phyloP scores from a whole-genome alignment of 2,888 invertebrate genomes.

The Drosophila nr. medialis region DNA sequence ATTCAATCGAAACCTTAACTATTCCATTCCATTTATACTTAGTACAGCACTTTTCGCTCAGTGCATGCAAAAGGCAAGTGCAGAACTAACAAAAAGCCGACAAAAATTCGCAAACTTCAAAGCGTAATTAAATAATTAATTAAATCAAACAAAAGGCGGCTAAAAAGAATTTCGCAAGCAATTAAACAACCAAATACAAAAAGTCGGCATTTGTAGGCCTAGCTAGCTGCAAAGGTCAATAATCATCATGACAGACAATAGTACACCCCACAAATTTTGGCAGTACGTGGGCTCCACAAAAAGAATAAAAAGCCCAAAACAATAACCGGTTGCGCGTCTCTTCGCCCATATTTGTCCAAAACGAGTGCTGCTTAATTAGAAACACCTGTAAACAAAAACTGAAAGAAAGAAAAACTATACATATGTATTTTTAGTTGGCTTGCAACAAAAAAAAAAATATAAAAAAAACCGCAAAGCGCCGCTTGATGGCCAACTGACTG shows the following conservation, averaged over 20 bases:
- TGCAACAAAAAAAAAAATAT: conserved; percentile 1
- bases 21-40: background rate
- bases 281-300: conserved; percentile 32
- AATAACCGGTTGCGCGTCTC: conserved; percentile 55
- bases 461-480: conserved; percentile 69
- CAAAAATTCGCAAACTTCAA: conserved; percentile 69
- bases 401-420: conserved; percentile 13
- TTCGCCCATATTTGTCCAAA: conserved; percentile 43
- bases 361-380: conserved; percentile 75
- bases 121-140: conserved; percentile 80
- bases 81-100: conserved; percentile 22
- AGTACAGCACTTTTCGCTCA: background rate
- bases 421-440: conserved; percentile 28
- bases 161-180: conserved; percentile 71
- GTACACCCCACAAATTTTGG: conserved; percentile 41
- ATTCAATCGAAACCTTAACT: background rate
- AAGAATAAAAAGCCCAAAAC: background rate
- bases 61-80: conserved; percentile 31
- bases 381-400: conserved; percentile 64
- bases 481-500: conserved; percentile 77
- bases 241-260: conserved; percentile 60
- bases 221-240: conserved; percentile 70
- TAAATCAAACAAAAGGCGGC: conserved; percentile 72
- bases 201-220: conserved; percentile 39
- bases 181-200: conserved; percentile 52